These are phyloP conservation scores for Actenoides lindsayi DNA, from an alignment of 2,113 vertebrate species.

Conservation along the genomic window DNA sequence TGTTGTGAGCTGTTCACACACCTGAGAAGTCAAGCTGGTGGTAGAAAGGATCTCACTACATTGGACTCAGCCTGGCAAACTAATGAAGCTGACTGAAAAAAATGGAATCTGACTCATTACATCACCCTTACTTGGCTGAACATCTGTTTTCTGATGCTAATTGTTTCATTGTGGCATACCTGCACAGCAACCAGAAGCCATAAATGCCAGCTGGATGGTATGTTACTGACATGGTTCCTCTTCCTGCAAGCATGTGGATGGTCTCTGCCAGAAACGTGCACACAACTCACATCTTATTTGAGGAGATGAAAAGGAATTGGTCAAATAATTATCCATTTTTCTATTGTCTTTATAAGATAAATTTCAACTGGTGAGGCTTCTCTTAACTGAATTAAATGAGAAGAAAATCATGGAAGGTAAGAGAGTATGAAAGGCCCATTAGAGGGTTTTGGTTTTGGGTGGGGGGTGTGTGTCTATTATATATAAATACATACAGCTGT, in stretches of 20 bases:
- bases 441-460: neutral
- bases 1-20: accelerated
- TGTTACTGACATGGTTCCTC: neutral
- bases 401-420: neutral
- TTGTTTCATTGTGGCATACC: neutral
- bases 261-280: neutral
- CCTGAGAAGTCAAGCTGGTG: neutral
- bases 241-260: too few relatives aligned
- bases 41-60: neutral
- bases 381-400: neutral
- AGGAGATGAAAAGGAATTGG: neutral
- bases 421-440: neutral
- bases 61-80: neutral
- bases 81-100: neutral
- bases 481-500: neutral
- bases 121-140: neutral
- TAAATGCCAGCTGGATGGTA: neutral
- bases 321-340: neutral
- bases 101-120: neutral
- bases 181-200: neutral
- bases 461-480: neutral
- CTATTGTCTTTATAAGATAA: neutral
- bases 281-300: neutral
- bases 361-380: neutral
- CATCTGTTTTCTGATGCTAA: neutral